These are phyloP conservation scores for Pteropus alecto DNA, from an alignment of 2,113 vertebrate genomes.

Conservation along the genomic window DNA sequence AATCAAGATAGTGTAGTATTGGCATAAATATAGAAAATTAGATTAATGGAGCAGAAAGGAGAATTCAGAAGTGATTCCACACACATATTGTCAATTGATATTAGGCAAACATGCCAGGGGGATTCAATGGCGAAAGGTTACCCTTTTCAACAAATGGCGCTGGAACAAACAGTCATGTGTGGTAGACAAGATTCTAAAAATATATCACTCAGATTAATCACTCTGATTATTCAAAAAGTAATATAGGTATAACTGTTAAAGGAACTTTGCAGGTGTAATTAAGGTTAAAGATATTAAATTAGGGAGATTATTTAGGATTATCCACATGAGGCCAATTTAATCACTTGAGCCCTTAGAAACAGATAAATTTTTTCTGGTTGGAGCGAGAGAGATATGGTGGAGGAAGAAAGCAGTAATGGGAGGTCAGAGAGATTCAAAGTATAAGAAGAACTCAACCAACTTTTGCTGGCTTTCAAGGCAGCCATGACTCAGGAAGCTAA, in stretches of 20 bases:
- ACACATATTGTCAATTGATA: not conserved
- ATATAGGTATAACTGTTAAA: not conserved
- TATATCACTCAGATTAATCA: not conserved
- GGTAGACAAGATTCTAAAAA: not conserved
- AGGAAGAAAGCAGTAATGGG: not conserved
- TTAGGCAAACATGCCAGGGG: not conserved
- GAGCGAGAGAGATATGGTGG: not conserved
- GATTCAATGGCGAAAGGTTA: not conserved
- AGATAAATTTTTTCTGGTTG: not conserved
- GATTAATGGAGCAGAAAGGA: not conserved
- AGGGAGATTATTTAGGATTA: not conserved
- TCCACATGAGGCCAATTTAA: not conserved
- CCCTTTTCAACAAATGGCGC: not conserved
- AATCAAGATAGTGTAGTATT: not conserved
- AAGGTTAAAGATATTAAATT: not conserved
- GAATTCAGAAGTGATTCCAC: not conserved
- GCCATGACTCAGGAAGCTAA: not conserved
- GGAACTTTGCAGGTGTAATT: not conserved
- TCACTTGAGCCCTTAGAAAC: not conserved
- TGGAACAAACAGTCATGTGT: not conserved
- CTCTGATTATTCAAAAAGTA: not conserved
- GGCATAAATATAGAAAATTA: not conserved
- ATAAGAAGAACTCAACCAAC: not conserved
- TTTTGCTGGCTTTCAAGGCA: not conserved
- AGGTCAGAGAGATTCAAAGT: not conserved